Percentiles rank a stretch among this genome's conserved stretches.
Evolutionary conservation across 2,888 invertebrate species (phyloP).

Genomic region (Cacoxenus indagator): DNA sequence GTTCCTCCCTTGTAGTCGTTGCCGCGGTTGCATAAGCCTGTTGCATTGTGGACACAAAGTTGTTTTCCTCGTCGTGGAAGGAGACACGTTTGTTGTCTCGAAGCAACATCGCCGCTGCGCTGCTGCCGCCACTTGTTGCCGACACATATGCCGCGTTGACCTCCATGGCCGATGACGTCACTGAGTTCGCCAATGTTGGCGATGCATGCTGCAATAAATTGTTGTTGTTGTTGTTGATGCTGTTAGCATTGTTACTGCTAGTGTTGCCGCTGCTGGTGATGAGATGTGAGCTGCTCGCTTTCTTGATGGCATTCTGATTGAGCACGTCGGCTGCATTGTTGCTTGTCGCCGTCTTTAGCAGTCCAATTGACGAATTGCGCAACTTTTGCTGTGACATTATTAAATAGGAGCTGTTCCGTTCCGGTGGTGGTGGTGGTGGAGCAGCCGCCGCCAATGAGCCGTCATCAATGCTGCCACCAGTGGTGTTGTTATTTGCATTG

Average conservation of each 20-base stretch:
- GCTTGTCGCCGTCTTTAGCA: conserved; percentile 61
- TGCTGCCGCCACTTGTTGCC: conserved; percentile 40
- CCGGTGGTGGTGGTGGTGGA: conserved; percentile 83
- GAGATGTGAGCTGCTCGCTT: conserved; percentile 40
- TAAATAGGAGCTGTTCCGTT: conserved; percentile 89
- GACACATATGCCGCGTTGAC: conserved; percentile 55
- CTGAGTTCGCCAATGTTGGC: conserved; percentile 34
- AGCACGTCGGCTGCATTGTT: conserved; percentile 55
- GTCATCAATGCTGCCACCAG: conserved; percentile 51
- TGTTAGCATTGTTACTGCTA: conserved; percentile 48
- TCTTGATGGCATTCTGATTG: conserved; percentile 50
- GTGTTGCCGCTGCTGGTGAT: conserved; percentile 51
- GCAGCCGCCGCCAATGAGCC: conserved; percentile 40
- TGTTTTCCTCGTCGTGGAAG: conserved; percentile 78
- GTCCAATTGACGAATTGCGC: conserved; percentile 51
- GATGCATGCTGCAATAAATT: conserved; percentile 46
- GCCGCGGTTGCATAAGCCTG: conserved; percentile 18
- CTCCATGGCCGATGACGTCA: conserved; percentile 48
- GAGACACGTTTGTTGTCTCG: conserved; percentile 78
- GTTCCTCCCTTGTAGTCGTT: conserved; percentile 47
- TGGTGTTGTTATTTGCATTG: conserved; percentile 25
- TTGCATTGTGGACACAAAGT: conserved; percentile 48
- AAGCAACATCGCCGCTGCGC: conserved; percentile 48
- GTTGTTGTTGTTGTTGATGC: conserved; percentile 42
- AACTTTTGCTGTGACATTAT: conserved; percentile 79